Evolutionary conservation across 2,888 invertebrate genomes (phyloP).

Genomic region (Tenthredo livida): DNA sequence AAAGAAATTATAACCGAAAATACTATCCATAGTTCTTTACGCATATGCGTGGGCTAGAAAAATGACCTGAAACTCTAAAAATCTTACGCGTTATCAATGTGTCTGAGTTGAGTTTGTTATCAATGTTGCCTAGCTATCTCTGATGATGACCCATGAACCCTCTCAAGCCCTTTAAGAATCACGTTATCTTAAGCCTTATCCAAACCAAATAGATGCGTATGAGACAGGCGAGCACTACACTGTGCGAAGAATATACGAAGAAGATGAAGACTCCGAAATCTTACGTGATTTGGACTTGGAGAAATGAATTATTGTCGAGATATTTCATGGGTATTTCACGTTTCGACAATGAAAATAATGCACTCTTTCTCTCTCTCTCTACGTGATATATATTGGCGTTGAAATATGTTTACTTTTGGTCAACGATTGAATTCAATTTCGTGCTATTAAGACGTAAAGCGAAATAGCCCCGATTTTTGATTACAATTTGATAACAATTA

Average conservation of each 20-base stretch:
- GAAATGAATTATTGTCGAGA: neutral
- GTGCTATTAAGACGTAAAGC: neutral
- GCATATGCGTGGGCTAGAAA: neutral
- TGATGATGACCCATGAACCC: conserved; percentile 28
- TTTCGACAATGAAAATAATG: neutral
- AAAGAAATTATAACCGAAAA: neutral
- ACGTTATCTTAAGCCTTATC: conserved; percentile 46
- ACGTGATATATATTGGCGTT: neutral
- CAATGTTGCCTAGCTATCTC: conserved; percentile 26
- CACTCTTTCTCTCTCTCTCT: neutral
- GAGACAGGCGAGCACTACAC: neutral
- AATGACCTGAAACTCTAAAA: conserved; percentile 9
- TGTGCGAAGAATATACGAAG: neutral
- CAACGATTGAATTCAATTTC: neutral
- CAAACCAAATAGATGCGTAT: conserved; percentile 3
- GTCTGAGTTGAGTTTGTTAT: conserved; percentile 32
- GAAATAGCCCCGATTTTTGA: neutral
- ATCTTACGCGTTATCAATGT: conserved; percentile 4
- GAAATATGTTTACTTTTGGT: neutral
- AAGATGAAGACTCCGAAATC: neutral
- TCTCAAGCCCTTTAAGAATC: conserved; percentile 31
- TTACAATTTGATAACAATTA: conserved; percentile 46
- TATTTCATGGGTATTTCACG: neutral
- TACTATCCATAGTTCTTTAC: neutral
- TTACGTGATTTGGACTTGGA: neutral